Evolutionary conservation across 2,888 invertebrate species (phyloP).

Genomic region (Eristalinus sepulchralis): DNA sequence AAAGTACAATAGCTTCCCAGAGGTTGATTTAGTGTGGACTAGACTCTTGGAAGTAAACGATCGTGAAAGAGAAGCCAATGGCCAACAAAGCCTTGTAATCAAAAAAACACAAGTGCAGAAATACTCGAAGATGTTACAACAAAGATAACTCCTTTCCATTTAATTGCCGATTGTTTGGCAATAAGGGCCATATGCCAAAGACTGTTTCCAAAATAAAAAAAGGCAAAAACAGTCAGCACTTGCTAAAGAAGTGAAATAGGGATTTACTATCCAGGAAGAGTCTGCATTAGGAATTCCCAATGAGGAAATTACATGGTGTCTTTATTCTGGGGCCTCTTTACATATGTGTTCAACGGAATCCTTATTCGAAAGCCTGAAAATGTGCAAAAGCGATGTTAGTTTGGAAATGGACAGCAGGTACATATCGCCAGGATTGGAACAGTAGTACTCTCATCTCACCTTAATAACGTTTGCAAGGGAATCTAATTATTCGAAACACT

Average conservation of each 20-base stretch:
- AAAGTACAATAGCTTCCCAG: neutral
- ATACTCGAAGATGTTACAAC: neutral
- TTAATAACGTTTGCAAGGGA: neutral
- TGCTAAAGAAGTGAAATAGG: constrained; percentile 14
- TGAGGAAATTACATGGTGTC: constrained; percentile 1
- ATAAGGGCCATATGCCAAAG: constrained; percentile 30
- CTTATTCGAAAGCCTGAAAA: constrained; percentile 20
- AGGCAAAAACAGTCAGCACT: neutral
- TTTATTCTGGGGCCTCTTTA: constrained; percentile 12
- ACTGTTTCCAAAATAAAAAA: constrained; percentile 33
- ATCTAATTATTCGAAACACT: constrained; percentile 15
- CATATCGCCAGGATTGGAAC: constrained; percentile 11
- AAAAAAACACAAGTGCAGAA: neutral
- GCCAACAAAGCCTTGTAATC: neutral
- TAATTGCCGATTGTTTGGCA: constrained; percentile 19
- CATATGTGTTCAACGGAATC: too few relatives aligned
- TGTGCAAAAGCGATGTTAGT: neutral
- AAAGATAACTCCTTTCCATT: constrained; percentile 7
- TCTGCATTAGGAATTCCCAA: neutral
- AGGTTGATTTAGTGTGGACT: neutral
- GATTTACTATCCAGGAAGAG: constrained; percentile 5
- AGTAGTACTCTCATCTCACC: neutral
- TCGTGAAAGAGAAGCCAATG: neutral
- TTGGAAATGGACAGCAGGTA: constrained; percentile 18
- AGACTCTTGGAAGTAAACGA: neutral